Percentiles rank a stretch among this genome's conserved stretches.
phyloP scores from a whole-genome alignment of 1,140 invertebrate genomes.

The Solen grandis region DNA sequence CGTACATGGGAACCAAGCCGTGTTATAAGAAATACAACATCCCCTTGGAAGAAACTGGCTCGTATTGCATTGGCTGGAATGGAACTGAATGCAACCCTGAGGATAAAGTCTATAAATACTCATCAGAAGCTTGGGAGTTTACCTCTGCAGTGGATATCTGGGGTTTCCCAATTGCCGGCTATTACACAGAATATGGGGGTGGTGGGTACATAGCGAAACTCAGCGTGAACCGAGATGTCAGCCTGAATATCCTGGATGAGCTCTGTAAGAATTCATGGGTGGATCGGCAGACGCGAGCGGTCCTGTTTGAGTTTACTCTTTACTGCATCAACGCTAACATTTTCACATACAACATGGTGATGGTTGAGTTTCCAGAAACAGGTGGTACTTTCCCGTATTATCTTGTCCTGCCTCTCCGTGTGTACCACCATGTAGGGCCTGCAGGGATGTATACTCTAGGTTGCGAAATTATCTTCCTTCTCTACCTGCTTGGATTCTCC shows the following conservation, averaged over 20 bases:
- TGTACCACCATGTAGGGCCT: conserved; percentile 71
- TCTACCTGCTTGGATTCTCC: conserved; percentile 65
- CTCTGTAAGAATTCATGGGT: conserved; percentile 81
- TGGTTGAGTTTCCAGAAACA: conserved; percentile 81
- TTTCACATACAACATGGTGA: conserved; percentile 66
- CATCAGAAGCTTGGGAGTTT: conserved; percentile 66
- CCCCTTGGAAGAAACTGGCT: conserved; percentile 53
- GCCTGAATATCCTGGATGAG: conserved; percentile 69
- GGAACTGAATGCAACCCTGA: conserved; percentile 49
- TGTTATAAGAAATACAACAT: conserved; percentile 55
- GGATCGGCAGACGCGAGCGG: conserved; percentile 82
- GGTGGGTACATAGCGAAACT: conserved; percentile 71
- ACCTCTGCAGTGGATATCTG: conserved; percentile 61
- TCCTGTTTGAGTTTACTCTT: conserved; percentile 83
- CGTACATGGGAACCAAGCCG: conserved; percentile 28
- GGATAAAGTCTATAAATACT: conserved; percentile 51
- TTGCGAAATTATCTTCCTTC: conserved; percentile 68
- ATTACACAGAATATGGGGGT: conserved; percentile 65
- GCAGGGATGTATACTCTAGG: conserved; percentile 67
- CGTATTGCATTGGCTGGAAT: conserved; percentile 67
- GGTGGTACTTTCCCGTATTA: conserved; percentile 75
- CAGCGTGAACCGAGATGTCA: conserved; percentile 64
- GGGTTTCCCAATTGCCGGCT: conserved; percentile 65
- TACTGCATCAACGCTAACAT: conserved; percentile 81
- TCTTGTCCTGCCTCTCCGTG: conserved; percentile 68